These are phyloP conservation scores for Diorhabda elongata DNA, from an alignment of 1,140 invertebrate species.

Conservation along the genomic window DNA sequence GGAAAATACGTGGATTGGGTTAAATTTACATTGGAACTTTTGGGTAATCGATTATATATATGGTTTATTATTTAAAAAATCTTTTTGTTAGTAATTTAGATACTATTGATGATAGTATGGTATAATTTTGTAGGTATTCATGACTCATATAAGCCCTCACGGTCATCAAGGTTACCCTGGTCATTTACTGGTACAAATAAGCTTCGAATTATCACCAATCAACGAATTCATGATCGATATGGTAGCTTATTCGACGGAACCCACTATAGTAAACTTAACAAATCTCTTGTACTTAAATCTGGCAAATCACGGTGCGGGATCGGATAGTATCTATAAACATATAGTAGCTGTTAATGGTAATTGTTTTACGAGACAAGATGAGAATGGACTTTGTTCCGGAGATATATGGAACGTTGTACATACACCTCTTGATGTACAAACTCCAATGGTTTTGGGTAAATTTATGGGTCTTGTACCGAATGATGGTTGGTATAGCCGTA, in stretches of 20 bases:
- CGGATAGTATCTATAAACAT: slow-evolving; percentile 59
- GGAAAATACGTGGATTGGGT: no score
- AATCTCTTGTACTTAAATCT: slow-evolving; percentile 70
- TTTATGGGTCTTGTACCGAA: slow-evolving; percentile 41
- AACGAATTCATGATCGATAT: slow-evolving; percentile 61
- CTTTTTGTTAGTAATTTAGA: no score
- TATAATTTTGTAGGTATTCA: slow-evolving; percentile 41
- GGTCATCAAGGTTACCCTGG: slow-evolving; percentile 60
- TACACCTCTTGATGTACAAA: slow-evolving; percentile 58
- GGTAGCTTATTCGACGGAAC: slow-evolving; percentile 53
- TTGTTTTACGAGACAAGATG: slow-evolving; percentile 57
- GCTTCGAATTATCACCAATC: slow-evolving; percentile 56
- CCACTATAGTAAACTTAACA: slow-evolving; percentile 61
- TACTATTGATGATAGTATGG: no score
- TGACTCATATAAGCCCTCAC: slow-evolving; percentile 55
- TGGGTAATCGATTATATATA: no score
- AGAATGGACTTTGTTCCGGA: slow-evolving; percentile 59
- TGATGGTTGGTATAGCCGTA: slow-evolving; percentile 45
- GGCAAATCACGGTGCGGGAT: slow-evolving; percentile 54
- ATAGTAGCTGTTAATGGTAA: slow-evolving; percentile 58
- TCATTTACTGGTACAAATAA: slow-evolving; percentile 51
- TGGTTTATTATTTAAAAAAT: no score
- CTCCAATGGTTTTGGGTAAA: slow-evolving; percentile 50
- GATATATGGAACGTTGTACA: slow-evolving; percentile 56
- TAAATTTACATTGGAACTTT: no score